A percentile compares a stretch with the other conserved stretches of the same genome.
Conservation (phyloP, 2,888 invertebrate species). For the Stenodera caucasica region DNA sequence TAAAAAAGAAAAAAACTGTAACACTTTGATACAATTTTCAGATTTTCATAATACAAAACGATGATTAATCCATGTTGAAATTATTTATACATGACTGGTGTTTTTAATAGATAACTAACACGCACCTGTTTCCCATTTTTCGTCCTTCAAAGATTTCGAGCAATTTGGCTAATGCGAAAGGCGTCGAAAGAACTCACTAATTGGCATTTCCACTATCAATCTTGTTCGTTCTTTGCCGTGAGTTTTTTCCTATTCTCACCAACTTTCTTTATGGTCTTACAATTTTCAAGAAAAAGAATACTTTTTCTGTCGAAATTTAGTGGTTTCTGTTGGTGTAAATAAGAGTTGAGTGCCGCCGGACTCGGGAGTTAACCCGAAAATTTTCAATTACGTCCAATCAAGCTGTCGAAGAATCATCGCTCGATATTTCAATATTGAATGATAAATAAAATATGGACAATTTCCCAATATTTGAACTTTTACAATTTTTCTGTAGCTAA, state of each 20-base stretch:
- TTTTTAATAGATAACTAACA: slow-evolving; percentile 3
- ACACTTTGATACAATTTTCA: slow-evolving; percentile 14
- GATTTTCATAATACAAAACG: too few species aligned
- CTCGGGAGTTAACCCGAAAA: too few species aligned
- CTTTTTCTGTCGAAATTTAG: not conserved
- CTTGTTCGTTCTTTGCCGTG: not conserved
- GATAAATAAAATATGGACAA: too few species aligned
- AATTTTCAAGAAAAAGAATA: not conserved
- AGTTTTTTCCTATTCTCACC: not conserved
- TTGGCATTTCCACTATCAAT: slow-evolving; percentile 8
- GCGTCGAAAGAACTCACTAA: slow-evolving; percentile 3
- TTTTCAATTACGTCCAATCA: too few species aligned
- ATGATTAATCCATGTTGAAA: too few species aligned
- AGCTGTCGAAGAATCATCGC: too few species aligned
- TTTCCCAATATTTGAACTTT: too few species aligned
- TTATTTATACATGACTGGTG: too few species aligned
- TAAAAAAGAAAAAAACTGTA: slow-evolving; percentile 14
- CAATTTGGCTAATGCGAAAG: slow-evolving; percentile 8
- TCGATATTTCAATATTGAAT: too few species aligned
- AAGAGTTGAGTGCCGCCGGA: too few species aligned
- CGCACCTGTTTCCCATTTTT: slow-evolving; percentile 8
- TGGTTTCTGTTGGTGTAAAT: not conserved
- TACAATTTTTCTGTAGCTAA: too few species aligned
- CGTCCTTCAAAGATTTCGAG: not conserved
- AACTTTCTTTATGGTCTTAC: not conserved